A percentile compares a stretch with the other conserved stretches of the same genome.
Evolutionary conservation across 2,888 invertebrate genomes (phyloP).

Genomic region (Eretmocerus hayati): DNA sequence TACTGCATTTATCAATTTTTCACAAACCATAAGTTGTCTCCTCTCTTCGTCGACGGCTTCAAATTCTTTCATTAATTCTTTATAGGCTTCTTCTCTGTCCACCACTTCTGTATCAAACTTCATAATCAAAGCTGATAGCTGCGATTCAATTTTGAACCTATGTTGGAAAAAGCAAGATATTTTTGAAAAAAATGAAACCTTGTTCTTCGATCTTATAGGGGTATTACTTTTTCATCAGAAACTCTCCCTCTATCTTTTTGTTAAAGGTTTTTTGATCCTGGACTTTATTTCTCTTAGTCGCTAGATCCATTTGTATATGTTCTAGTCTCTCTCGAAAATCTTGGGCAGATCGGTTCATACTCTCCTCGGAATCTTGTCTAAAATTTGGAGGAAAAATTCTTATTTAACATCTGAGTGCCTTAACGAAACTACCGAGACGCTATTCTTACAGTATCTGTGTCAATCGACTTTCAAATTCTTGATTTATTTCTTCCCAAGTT

Average conservation of each 20-base stretch:
- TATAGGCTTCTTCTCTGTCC: conserved; percentile 20
- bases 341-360: conserved; percentile 7
- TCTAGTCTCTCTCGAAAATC: conserved; percentile 15
- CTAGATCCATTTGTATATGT: conserved; percentile 6
- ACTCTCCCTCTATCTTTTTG: conserved; percentile 8
- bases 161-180: too few species aligned
- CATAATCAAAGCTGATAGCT: conserved; percentile 23
- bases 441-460: conserved; percentile 3
- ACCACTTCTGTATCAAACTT: conserved; percentile 27
- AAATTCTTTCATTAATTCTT: conserved; percentile 19
- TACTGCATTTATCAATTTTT: background rate
- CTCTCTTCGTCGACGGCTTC: conserved; percentile 16
- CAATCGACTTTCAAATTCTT: conserved; percentile 2
- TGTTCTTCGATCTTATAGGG: too few species aligned
- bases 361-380: conserved; percentile 15
- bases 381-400: background rate
- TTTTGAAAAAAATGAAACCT: too few species aligned
- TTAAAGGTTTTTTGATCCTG: conserved; percentile 13
- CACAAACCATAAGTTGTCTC: conserved; percentile 16
- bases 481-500: conserved; percentile 10
- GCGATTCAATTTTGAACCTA: conserved; percentile 28
- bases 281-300: conserved; percentile 13
- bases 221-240: background rate
- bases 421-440: background rate
- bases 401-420: background rate